Evolutionary conservation across 2,888 invertebrate species (phyloP), one percentile per base, ranked within the genome.

Genomic region (Flabesymbios commensalis): DNA sequence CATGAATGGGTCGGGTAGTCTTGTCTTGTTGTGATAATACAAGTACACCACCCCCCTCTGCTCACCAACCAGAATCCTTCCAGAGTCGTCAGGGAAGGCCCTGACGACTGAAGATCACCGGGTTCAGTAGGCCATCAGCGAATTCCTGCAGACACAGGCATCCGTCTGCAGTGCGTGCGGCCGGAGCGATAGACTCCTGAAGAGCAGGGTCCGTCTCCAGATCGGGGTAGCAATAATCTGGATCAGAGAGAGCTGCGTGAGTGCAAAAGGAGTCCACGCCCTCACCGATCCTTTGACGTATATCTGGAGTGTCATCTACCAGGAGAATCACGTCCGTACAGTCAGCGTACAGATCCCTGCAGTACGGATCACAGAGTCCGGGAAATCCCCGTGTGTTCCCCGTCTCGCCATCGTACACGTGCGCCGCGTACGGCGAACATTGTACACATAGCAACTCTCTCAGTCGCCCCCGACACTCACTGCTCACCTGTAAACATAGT

Each of bases 341-440:
- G 1, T 52, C 58, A 7, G 63, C 47, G 60, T 72, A 75, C 48
- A 79, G 72, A 2, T 56, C 43, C 14, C 52, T n/a, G 59, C 78
- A 78, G 62, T 74, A 76, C 3, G 42, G 42, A 1, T 22, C 29
- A 58, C 80, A 79, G 4, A 80, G 66, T 29, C 77, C 78, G 1
- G 80, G 80, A 47, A 79, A 74, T 2, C 70, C 52, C 10, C 72
- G 56, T n/a, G n/a, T n/a, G 24, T 45, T 43, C 26, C 64, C 59
- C 10, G 65, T 74, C 57, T 78, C 79, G 1, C 75, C 73, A 51
- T 75, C 77, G 63, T 72, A 78, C 7, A 79, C 71, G 61, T 79
- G 78, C 4, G 78, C 78, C 0, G 79, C 77, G 57, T 77, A 79
- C 0, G 80, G 80, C 0, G 78, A 78, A 61, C 80, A 80, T 29